Conservation (phyloP, 2,113 vertebrate species). For the Halcyon malimbica region DNA sequence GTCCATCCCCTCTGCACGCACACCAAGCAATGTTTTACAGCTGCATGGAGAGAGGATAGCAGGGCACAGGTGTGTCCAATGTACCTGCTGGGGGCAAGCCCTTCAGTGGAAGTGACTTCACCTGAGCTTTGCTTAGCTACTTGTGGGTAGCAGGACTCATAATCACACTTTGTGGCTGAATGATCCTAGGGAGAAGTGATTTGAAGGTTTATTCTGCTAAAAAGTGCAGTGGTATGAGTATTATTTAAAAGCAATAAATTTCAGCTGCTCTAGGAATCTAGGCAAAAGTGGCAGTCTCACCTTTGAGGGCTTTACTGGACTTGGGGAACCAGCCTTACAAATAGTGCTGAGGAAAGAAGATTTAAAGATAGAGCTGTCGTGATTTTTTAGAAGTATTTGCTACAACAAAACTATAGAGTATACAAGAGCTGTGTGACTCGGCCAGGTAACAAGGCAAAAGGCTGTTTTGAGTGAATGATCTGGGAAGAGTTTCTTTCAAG, state of each 20-base stretch:
- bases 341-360: neutral
- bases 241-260: neutral
- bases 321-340: neutral
- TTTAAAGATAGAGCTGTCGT: neutral
- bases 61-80: neutral
- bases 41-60: rapidly evolving
- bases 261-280: neutral
- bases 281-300: neutral
- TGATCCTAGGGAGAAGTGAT: neutral
- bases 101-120: neutral
- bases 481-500: neutral
- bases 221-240: neutral
- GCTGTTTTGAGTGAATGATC: neutral
- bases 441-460: neutral
- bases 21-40: neutral
- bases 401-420: neutral
- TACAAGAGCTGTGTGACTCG: neutral
- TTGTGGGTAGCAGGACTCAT: rapidly evolving
- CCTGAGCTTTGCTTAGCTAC: neutral
- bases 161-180: neutral
- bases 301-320: neutral
- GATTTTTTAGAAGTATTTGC: neutral
- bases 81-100: neutral
- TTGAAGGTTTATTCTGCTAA: neutral
- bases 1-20: rapidly evolving